A percentile compares a stretch with the other conserved stretches of the same genome.
Evolutionary conservation across 2,888 invertebrate genomes (phyloP).

Genomic region (Creontiades dilutus): DNA sequence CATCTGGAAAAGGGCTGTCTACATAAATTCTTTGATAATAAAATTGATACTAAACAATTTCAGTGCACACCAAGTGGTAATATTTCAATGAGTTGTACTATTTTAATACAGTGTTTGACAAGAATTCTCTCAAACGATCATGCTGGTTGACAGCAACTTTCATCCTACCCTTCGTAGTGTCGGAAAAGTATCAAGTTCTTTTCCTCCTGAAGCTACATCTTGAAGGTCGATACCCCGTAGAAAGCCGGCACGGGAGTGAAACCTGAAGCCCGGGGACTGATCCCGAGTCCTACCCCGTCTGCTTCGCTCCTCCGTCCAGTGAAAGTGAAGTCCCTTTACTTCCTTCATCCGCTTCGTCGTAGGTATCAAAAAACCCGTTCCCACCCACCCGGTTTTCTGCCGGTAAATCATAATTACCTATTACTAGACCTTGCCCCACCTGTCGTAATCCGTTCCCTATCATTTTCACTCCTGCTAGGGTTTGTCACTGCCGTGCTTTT

Average conservation of each 20-base stretch:
- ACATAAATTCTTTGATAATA: too few species aligned
- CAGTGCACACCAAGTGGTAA: too few species aligned
- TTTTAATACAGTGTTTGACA: too few species aligned
- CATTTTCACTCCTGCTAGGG: neutral
- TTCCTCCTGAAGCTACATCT: neutral
- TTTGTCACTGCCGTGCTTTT: too few species aligned
- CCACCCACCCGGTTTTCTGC: constrained; percentile 42
- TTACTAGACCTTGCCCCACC: constrained; percentile 2
- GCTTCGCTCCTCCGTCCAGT: constrained; percentile 44
- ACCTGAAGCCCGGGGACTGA: neutral
- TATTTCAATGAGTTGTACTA: too few species aligned
- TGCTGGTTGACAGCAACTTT: too few species aligned
- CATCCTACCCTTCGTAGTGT: too few species aligned
- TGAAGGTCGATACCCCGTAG: constrained; percentile 22
- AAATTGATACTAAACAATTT: too few species aligned
- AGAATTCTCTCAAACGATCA: too few species aligned
- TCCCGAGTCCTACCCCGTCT: constrained; percentile 17
- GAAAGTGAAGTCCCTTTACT: constrained; percentile 63
- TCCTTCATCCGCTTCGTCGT: constrained; percentile 62
- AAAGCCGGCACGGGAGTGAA: constrained; percentile 41
- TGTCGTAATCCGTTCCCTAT: constrained; percentile 22
- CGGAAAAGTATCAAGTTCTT: neutral
- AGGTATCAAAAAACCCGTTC: constrained; percentile 41
- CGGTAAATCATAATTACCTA: constrained; percentile 49
- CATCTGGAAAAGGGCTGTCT: too few species aligned